phyloP scores from a whole-genome alignment of 2,113 vertebrate species.

The Hystrix brachyura region DNA sequence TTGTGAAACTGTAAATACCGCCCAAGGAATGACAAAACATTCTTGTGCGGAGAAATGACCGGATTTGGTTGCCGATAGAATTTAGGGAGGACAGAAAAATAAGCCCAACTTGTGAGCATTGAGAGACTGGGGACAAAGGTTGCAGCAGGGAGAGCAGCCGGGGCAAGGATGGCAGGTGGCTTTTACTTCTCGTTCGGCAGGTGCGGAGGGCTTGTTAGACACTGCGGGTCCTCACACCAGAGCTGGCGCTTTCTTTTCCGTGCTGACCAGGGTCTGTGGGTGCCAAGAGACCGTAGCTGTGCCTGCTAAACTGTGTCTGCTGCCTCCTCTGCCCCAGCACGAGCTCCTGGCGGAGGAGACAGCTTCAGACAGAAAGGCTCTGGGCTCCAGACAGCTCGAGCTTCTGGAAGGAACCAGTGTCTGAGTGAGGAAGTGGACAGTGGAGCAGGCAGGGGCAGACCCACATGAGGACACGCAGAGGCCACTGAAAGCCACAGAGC shows the following conservation, averaged over 20 bases:
- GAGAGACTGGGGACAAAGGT: background rate
- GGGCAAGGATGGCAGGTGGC: rapidly evolving
- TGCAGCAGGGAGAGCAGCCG: rapidly evolving
- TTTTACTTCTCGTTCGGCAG: background rate
- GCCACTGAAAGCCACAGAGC: rapidly evolving
- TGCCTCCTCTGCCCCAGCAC: background rate
- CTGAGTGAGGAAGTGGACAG: rapidly evolving
- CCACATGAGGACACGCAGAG: rapidly evolving
- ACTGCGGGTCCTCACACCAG: no score
- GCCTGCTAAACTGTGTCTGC: rapidly evolving
- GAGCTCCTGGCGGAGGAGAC: rapidly evolving
- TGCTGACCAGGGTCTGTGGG: rapidly evolving
- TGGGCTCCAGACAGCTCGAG: background rate
- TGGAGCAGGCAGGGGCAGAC: rapidly evolving
- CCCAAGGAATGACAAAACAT: background rate
- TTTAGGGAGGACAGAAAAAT: background rate
- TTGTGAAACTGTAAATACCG: background rate
- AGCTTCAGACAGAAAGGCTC: rapidly evolving
- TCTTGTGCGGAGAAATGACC: background rate
- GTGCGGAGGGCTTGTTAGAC: rapidly evolving
- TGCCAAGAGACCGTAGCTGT: rapidly evolving
- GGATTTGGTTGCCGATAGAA: background rate
- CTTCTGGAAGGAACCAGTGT: rapidly evolving
- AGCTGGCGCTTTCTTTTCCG: no score
- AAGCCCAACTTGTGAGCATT: rapidly evolving